These are phyloP conservation scores for Patiria pectinifera DNA, from an alignment of 53 echinoderm and acorn worm genomes.

Conservation along the genomic window DNA sequence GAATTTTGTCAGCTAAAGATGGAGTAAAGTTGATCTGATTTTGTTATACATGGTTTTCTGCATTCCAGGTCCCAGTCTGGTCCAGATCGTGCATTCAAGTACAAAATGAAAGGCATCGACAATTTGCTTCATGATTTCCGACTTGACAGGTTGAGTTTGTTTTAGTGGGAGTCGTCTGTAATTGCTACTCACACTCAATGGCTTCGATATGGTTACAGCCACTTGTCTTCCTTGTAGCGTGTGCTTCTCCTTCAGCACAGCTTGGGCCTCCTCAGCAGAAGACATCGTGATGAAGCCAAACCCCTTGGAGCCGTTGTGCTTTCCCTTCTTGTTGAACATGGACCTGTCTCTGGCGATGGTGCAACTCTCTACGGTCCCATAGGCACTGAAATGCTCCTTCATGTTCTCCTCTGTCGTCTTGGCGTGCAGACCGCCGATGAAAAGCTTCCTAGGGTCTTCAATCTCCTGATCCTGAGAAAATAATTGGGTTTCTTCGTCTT, in stretches of 20 bases:
- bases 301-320: not conserved
- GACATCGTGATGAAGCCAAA: slow-evolving; percentile 46
- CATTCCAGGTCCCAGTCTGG: too few species aligned
- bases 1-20: too few species aligned
- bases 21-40: too few species aligned
- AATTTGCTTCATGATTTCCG: too few species aligned
- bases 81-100: too few species aligned
- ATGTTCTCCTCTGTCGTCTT: slow-evolving; percentile 21
- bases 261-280: slow-evolving; percentile 5
- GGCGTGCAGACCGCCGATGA: slow-evolving; percentile 32
- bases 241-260: slow-evolving; percentile 31
- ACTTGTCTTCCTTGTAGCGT: not conserved
- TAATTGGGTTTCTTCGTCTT: too few species aligned
- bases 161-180: not conserved
- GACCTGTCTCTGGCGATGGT: slow-evolving; percentile 3
- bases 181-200: not conserved
- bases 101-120: too few species aligned
- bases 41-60: too few species aligned
- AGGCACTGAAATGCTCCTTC: slow-evolving; percentile 37
- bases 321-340: not conserved
- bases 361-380: slow-evolving; percentile 30
- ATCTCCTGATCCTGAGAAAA: not conserved
- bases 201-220: not conserved
- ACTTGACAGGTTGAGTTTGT: too few species aligned
- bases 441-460: slow-evolving; percentile 42